Percentiles rank a stretch among this genome's conserved stretches.
Conservation (phyloP, 1,140 invertebrate genomes). For the Magallana angulata region DNA sequence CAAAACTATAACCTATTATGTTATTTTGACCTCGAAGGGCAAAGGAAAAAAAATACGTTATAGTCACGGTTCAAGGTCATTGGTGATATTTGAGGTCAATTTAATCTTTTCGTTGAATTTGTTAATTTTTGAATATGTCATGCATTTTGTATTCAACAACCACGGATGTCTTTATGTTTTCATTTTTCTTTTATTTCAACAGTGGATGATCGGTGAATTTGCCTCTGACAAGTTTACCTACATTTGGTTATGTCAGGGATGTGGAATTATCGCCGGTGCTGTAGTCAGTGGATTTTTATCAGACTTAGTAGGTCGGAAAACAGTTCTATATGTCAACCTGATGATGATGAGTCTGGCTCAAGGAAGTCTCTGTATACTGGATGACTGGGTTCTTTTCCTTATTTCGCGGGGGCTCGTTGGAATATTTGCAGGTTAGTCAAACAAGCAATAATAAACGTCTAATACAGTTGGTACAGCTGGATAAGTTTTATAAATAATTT, state of each 20-base stretch:
- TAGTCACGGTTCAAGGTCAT: too few relatives aligned
- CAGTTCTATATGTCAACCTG: slow-evolving; percentile 61
- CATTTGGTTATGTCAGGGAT: slow-evolving; percentile 58
- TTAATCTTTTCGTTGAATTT: too few relatives aligned
- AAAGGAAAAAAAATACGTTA: too few relatives aligned
- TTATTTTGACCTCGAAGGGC: too few relatives aligned
- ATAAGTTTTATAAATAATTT: too few relatives aligned
- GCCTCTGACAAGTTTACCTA: slow-evolving; percentile 44
- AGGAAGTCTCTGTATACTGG: slow-evolving; percentile 53
- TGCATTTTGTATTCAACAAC: too few relatives aligned
- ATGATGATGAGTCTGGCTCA: slow-evolving; percentile 63
- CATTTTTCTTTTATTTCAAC: neutral
- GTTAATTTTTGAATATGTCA: too few relatives aligned
- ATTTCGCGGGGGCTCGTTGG: slow-evolving; percentile 58
- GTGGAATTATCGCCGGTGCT: slow-evolving; percentile 63
- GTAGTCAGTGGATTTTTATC: slow-evolving; percentile 65
- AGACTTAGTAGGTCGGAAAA: slow-evolving; percentile 65
- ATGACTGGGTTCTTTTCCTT: slow-evolving; percentile 63
- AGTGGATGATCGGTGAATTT: slow-evolving; percentile 53
- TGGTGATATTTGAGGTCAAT: too few relatives aligned
- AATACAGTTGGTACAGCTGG: too few relatives aligned
- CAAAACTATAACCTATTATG: too few relatives aligned
- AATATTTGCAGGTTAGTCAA: slow-evolving; percentile 63
- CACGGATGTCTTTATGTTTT: neutral
- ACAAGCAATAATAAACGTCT: too few relatives aligned